Base-by-base conservation (phyloP, 2,888 invertebrate genomes). In the Anticlea derivata region DNA sequence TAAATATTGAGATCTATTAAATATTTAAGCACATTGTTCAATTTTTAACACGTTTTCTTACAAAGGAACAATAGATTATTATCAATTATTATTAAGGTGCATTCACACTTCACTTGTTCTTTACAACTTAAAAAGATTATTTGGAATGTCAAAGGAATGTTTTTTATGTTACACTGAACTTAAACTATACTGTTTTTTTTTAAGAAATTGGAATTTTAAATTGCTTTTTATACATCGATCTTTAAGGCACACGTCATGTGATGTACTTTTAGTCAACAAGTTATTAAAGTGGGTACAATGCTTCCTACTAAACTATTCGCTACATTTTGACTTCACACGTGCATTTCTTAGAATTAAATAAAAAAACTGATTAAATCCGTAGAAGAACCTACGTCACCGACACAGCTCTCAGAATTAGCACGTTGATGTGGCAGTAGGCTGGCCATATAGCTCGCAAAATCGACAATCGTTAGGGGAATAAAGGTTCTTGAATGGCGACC, bases 231-330 rank as follows among this genome's bases (percentile, higher is more conserved):
- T 4, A 46, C 45, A 58, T 63, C 31, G 46, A 70, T 65, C 52
- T 38, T 67, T 77, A 77, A 77, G 77, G 77, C 77, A 77, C 77
- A 70, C 68, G 55, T 66, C 55, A 68, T 23, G 46, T 30, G 50
- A 22, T 37, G 24, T 44, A 44, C 26, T 31, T 34, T 31, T 37
- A 26, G 20, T 27, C 26, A 41, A 40, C 17, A 17, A 17, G 17
- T 8, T 33, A 17, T 37, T 4, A 31, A 23, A 41, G 3, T 39
- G 8, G 10, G 22, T 22, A 41, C 7, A 33, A 8, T 24, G 6
- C 7, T 35, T 22, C 1, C 34, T 11, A 17, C 43, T 26, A 26
- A 10, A 23, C 11, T 27, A 10, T 10, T 10, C 20, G 13, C 13
- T 31, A 31, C n/a, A 6, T 27, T 31, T 7, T 5, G 5, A 7